phyloP scores from a whole-genome alignment of 1,140 invertebrate species.

The Pachypsylla venusta region DNA sequence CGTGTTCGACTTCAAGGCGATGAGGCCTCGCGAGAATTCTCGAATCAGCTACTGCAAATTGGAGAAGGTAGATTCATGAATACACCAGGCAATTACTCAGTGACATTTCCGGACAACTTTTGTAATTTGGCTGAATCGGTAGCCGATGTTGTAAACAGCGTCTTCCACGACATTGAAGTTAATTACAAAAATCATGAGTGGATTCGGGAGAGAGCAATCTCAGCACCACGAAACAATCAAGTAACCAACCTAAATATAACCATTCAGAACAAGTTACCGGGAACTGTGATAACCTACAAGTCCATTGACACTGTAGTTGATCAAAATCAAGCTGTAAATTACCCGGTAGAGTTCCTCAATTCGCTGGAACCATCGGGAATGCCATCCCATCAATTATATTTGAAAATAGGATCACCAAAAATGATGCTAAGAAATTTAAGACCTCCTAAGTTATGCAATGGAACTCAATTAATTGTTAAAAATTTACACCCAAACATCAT shows the following conservation, averaged over 20 bases:
- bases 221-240: conserved; percentile 30
- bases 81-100: conserved; percentile 9
- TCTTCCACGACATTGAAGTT: conserved; percentile 29
- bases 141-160: conserved; percentile 28
- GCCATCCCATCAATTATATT: conserved; percentile 5
- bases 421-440: conserved; percentile 1
- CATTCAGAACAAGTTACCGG: too few species aligned
- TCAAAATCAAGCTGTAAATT: not conserved
- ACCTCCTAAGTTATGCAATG: conserved; percentile 31
- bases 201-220: conserved; percentile 29
- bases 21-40: not conserved
- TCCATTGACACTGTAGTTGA: not conserved
- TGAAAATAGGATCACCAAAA: conserved; percentile 8
- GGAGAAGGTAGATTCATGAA: too few species aligned
- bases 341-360: conserved; percentile 13
- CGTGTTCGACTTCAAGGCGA: too few species aligned
- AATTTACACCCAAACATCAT: conserved; percentile 30
- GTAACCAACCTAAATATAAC: conserved; percentile 28
- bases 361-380: not conserved
- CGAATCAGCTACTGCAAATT: not conserved
- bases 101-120: conserved; percentile 18
- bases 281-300: not conserved
- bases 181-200: conserved; percentile 31
- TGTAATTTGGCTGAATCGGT: conserved; percentile 23
- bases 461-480: conserved; percentile 31